Percentiles rank a stretch among this genome's conserved stretches.
Evolutionary conservation across 2,888 invertebrate genomes (phyloP).

Genomic region (Marronus borbonicus): DNA sequence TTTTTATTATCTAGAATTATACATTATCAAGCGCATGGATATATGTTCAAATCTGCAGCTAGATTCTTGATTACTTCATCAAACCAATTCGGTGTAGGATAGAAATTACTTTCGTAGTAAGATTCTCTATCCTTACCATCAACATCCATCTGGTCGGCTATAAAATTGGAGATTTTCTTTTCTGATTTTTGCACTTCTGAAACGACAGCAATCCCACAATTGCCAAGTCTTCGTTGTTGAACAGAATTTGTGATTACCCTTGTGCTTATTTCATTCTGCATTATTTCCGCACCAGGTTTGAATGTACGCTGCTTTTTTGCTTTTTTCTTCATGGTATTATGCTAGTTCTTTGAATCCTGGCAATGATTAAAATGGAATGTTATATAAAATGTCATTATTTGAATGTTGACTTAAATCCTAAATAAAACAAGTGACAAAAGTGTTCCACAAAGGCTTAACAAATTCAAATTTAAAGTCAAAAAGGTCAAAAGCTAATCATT

Average conservation of each 20-base stretch:
- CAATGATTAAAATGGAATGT: background rate
- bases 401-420: background rate
- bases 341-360: background rate
- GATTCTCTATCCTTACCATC: conserved; percentile 15
- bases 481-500: no score
- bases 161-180: conserved; percentile 27
- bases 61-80: conserved; percentile 15
- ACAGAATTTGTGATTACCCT: conserved; percentile 27
- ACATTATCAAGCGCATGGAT: conserved; percentile 1
- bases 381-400: background rate
- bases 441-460: no score
- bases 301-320: conserved; percentile 33
- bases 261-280: conserved; percentile 19
- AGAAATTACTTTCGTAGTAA: conserved; percentile 32
- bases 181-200: background rate
- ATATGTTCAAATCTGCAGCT: conserved; percentile 31
- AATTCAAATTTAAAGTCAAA: no score
- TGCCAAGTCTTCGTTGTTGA: conserved; percentile 27
- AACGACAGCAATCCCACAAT: background rate
- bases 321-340: conserved; percentile 38
- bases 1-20: conserved; percentile 10
- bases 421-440: no score
- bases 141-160: conserved; percentile 11
- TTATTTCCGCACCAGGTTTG: conserved; percentile 14
- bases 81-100: conserved; percentile 37